Evolutionary conservation across 23 tunicate genomes (phyloP).

Genomic region (Ciona savignyi): DNA sequence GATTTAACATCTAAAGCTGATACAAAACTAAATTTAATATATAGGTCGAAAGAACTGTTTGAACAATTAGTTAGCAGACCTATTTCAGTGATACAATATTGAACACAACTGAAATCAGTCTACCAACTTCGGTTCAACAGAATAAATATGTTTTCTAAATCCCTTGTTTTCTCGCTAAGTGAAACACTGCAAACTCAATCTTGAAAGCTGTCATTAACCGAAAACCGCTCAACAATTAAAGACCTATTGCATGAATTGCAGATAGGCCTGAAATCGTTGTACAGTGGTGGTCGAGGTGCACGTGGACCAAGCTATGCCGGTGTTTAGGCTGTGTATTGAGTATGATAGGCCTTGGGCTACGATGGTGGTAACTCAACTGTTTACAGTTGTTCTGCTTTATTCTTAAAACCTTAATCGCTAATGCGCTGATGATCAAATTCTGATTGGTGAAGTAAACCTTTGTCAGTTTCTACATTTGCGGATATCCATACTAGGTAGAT

Average conservation of each 20-base stretch:
- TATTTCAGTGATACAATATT: slow-evolving; percentile 18
- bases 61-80: slow-evolving; percentile 51
- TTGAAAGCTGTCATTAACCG: too few relatives aligned
- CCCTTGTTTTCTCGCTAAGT: neutral
- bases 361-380: neutral
- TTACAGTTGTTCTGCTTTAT: neutral
- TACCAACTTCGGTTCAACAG: slow-evolving; percentile 21
- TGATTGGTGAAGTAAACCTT: neutral
- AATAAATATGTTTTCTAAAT: neutral
- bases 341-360: neutral
- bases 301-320: neutral
- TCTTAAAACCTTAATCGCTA: neutral
- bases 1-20: too few relatives aligned
- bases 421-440: neutral
- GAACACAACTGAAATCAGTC: slow-evolving; percentile 43
- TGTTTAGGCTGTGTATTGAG: neutral
- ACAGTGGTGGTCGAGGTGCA: neutral
- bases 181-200: too few relatives aligned
- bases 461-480: too few relatives aligned
- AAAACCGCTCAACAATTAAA: slow-evolving; percentile 23
- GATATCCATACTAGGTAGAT: too few relatives aligned
- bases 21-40: too few relatives aligned
- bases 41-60: neutral
- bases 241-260: slow-evolving; percentile 28
- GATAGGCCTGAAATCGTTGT: slow-evolving; percentile 16